phyloP scores from a whole-genome alignment of 2,113 vertebrate species.

The Sigmodon hispidus region DNA sequence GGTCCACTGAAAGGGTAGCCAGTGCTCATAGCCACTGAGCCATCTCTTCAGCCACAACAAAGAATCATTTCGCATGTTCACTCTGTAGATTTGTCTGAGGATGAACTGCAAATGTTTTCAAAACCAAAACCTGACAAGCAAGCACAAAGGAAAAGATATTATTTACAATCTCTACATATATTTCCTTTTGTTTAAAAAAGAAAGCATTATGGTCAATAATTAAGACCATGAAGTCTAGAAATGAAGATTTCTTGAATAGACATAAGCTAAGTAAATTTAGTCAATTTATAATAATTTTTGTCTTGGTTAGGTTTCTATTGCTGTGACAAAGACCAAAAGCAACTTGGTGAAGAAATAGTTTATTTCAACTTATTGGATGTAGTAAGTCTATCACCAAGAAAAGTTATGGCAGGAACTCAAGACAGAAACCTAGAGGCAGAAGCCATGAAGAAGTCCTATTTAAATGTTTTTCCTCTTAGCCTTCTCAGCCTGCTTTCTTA shows the following conservation, averaged over 20 bases:
- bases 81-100: not conserved
- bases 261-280: not conserved
- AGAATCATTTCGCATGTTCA: not conserved
- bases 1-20: not conserved
- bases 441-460: not conserved
- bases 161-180: not conserved
- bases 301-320: not conserved
- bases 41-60: not conserved
- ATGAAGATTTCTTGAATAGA: not conserved
- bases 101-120: not conserved
- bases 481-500: not conserved
- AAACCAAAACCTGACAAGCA: not conserved
- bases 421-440: not conserved
- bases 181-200: not conserved
- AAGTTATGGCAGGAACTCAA: too few species aligned
- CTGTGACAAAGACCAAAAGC: not conserved
- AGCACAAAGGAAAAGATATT: not conserved
- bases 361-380: not conserved
- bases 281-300: not conserved
- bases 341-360: not conserved
- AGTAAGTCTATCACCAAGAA: not conserved
- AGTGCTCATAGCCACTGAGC: not conserved
- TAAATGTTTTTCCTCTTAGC: not conserved
- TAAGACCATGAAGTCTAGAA: not conserved
- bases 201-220: too few species aligned